phyloP scores from a whole-genome alignment of 2,888 invertebrate genomes.

The Cheilosia pagana region DNA sequence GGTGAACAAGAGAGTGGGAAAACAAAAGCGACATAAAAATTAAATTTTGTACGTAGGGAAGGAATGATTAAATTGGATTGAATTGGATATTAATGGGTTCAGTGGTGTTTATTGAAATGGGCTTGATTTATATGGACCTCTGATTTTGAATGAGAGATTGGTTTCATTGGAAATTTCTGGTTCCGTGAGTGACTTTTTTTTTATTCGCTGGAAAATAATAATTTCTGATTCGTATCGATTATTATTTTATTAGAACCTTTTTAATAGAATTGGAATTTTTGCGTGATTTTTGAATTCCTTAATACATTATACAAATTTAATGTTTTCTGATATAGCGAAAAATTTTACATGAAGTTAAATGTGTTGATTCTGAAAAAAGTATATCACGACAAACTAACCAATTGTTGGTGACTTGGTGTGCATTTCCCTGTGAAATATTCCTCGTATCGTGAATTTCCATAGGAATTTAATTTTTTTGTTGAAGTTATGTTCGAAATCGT shows the following conservation, averaged over 20 bases:
- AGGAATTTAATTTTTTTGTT: too few relatives aligned
- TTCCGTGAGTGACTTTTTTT: neutral
- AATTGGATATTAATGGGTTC: constrained; percentile 67
- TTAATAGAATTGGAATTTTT: neutral
- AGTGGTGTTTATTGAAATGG: constrained; percentile 59
- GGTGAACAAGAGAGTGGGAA: constrained; percentile 22
- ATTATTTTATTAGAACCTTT: too few relatives aligned
- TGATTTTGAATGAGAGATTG: constrained; percentile 57
- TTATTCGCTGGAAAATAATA: neutral
- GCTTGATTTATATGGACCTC: constrained; percentile 49
- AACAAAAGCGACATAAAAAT: constrained; percentile 54
- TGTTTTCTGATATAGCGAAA: too few relatives aligned
- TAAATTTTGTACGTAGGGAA: constrained; percentile 37
- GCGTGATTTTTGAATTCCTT: too few relatives aligned
- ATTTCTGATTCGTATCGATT: neutral
- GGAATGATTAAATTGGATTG: constrained; percentile 68
- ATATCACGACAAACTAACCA: too few relatives aligned
- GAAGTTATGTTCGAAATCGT: too few relatives aligned
- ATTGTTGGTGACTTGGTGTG: too few relatives aligned
- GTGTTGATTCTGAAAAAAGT: too few relatives aligned
- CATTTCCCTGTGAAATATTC: too few relatives aligned
- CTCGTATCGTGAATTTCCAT: too few relatives aligned
- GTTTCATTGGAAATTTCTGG: constrained; percentile 4
- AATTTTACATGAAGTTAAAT: too few relatives aligned
- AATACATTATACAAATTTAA: too few relatives aligned